phyloP scores from a whole-genome alignment of 1,140 invertebrate genomes.

The Leptinotarsa lineolata region DNA sequence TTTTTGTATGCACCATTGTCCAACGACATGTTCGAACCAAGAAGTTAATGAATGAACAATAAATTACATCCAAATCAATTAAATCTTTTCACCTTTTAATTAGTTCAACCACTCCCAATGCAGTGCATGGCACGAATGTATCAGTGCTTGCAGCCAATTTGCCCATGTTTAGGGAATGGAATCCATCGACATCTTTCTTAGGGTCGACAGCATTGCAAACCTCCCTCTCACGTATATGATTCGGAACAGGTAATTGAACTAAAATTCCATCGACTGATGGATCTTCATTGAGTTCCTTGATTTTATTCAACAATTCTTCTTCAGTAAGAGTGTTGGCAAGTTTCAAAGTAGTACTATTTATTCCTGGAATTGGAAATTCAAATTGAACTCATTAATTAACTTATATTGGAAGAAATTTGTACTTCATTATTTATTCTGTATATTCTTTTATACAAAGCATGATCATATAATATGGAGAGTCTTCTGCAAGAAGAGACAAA shows the following conservation, averaged over 20 bases:
- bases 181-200: constrained; percentile 90
- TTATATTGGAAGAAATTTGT: background rate
- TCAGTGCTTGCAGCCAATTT: constrained; percentile 73
- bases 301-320: constrained; percentile 67
- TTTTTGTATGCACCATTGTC: too few species aligned
- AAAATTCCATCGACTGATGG: constrained; percentile 78
- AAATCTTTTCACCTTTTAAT: constrained; percentile 61
- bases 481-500: too few species aligned
- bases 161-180: constrained; percentile 80
- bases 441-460: too few species aligned
- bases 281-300: constrained; percentile 73
- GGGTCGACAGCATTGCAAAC: constrained; percentile 80
- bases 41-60: too few species aligned
- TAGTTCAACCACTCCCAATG: constrained; percentile 79
- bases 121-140: constrained; percentile 84
- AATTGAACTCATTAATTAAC: background rate
- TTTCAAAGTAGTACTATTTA: constrained; percentile 58
- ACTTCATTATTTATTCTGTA: background rate
- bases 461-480: too few species aligned
- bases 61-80: background rate
- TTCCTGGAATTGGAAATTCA: constrained; percentile 53
- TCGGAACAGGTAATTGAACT: constrained; percentile 82
- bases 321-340: constrained; percentile 61
- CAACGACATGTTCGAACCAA: too few species aligned
- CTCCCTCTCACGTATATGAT: constrained; percentile 72